Evolutionary conservation across 2,888 invertebrate genomes (phyloP), one percentile per base, ranked within the genome.

Genomic region (Drosophila pegasa): DNA sequence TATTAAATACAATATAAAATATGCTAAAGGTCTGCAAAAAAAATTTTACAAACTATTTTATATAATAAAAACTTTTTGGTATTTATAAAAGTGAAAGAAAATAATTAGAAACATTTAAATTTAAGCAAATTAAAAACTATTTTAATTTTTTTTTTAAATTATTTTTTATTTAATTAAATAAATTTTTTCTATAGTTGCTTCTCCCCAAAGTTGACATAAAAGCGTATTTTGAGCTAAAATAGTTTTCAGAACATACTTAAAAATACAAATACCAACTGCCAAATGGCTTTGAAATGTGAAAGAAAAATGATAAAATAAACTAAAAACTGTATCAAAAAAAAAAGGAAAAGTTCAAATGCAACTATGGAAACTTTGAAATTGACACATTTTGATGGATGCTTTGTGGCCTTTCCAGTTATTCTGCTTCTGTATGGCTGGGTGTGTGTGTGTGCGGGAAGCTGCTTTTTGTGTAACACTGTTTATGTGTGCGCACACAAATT

Each of bases 331-430:
- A 51, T 52, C 1, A 29, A 55, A 55, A 25, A 47, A 35, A 43
- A 61, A n/a, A 20, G 31, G 18, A 48, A 38, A 47, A 25, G 18
- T 25, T 8, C 31, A 66, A 71, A 63, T 59, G 40, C 14, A 47
- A 40, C 22, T 20, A 8, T 47, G 35, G 5, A 51, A 70, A 75
- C 45, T 76, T 61, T 55, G 48, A 66, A 70, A 76, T 74, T 70
- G 70, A 78, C 66, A 73, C 65, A 78, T 78, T 60, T 66, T 56
- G 65, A 14, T 51, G 63, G 14, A 59, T 61, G 71, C 61, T 47
- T 58, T 75, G 61, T 75, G 75, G 61, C 61, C 55, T 41, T 37
- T 20, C 16, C 25, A 7, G 14, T 37, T 8, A 8, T 12, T 55
- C 47, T 47, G 16, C 14, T 31, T 12, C 31, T 51, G 40, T 40